These are phyloP conservation scores for Montipora sp. DNA, from an alignment of 64 coral and sea anemone genomes.

Conservation along the genomic window DNA sequence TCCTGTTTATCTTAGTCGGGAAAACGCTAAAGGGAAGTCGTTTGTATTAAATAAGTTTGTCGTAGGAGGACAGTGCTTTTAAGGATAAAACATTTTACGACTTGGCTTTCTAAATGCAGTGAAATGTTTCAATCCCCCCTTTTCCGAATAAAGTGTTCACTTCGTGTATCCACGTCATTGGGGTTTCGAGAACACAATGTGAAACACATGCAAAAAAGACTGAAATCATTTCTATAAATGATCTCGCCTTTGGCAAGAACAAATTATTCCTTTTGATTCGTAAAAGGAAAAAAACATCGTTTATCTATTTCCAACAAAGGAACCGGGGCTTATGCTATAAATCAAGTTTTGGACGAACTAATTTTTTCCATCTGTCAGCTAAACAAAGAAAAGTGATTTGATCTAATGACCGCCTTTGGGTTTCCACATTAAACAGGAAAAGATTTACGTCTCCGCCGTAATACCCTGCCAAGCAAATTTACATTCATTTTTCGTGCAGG, in stretches of 20 bases:
- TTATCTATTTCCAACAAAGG: conserved; percentile 4
- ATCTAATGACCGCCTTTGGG: not conserved
- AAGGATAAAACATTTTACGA: not conserved
- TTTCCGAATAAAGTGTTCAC: not conserved
- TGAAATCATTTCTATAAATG: not conserved
- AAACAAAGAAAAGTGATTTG: not conserved
- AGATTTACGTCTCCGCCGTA: not conserved
- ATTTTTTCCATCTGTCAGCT: not conserved
- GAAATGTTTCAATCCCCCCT: not conserved
- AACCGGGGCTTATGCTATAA: not conserved
- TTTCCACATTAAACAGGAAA: not conserved
- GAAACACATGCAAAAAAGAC: no score
- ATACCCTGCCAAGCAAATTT: not conserved
- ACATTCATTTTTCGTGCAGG: not conserved
- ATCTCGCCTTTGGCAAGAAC: conserved; percentile 21
- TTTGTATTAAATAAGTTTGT: not conserved
- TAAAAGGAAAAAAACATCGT: not conserved
- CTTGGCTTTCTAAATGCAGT: not conserved
- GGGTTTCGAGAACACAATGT: no score
- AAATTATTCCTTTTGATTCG: not conserved
- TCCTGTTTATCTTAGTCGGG: not conserved
- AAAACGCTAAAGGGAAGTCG: not conserved
- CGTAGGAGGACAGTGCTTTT: not conserved
- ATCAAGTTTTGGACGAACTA: not conserved
- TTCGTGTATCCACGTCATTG: not conserved